Conservation (phyloP, 2,888 invertebrate species). For the Drosophila prolongata region DNA sequence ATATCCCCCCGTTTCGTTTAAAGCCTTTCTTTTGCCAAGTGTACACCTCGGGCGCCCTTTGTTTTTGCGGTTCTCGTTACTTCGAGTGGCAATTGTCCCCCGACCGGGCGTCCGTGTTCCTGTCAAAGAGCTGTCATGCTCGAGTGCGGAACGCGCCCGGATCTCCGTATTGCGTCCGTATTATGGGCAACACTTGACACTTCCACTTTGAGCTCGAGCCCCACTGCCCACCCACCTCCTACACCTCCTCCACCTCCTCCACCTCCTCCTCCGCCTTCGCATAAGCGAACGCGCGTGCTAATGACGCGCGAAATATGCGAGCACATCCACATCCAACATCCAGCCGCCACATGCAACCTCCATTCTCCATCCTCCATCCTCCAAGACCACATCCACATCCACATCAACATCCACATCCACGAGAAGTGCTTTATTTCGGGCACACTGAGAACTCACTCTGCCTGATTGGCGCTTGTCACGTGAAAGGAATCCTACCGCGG, state of each 20-base stretch:
- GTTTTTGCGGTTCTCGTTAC: conserved; percentile 76
- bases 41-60: conserved; percentile 47
- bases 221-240: neutral
- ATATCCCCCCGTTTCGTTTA: neutral
- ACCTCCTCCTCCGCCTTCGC: neutral
- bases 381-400: conserved; percentile 1
- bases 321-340: conserved; percentile 22
- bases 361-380: neutral
- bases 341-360: conserved; percentile 1
- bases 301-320: conserved; percentile 82
- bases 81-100: conserved; percentile 76
- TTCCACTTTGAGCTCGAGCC: conserved; percentile 64
- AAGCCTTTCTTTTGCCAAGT: conserved; percentile 3
- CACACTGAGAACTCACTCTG: conserved; percentile 37
- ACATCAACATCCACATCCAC: neutral
- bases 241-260: too few species aligned
- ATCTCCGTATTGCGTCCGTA: conserved; percentile 59
- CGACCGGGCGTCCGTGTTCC: conserved; percentile 48
- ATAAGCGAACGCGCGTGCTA: conserved; percentile 67
- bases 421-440: conserved; percentile 69
- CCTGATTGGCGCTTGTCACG: conserved; percentile 61
- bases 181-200: conserved; percentile 83
- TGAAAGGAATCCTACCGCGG: conserved; percentile 25
- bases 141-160: conserved; percentile 56
- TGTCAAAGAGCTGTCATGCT: conserved; percentile 80